Conservation (phyloP, 92 coral and sea anemone species). For the Nematostella vectensis region DNA sequence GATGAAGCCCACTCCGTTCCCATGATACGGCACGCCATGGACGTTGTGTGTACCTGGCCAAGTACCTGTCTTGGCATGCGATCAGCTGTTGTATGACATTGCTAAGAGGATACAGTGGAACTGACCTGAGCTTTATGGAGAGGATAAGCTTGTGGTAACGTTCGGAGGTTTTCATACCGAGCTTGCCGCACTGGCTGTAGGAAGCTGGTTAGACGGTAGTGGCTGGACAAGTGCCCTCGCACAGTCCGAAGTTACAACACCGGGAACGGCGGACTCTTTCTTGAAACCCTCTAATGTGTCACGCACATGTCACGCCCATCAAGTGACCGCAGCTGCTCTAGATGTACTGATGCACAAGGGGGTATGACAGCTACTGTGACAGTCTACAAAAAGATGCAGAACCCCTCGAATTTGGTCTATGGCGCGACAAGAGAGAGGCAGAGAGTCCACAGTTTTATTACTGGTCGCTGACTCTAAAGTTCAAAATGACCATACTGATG, state of each 20-base stretch:
- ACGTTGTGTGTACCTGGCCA: constrained; percentile 33
- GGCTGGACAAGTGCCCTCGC: constrained; percentile 44
- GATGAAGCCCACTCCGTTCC: constrained; percentile 42
- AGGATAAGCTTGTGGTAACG: constrained; percentile 33
- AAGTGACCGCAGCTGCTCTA: constrained; percentile 41
- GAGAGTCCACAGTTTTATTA: constrained; percentile 34
- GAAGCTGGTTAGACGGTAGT: constrained; percentile 39
- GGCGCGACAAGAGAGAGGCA: constrained; percentile 21
- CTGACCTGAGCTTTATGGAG: constrained; percentile 28
- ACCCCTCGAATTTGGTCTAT: constrained; percentile 7
- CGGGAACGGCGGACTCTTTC: constrained; percentile 34
- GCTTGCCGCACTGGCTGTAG: constrained; percentile 25
- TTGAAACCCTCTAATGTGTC: constrained; percentile 40
- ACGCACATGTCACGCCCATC: constrained; percentile 44
- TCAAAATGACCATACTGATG: constrained; percentile 37
- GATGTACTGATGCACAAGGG: constrained; percentile 30
- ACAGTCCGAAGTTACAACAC: constrained; percentile 36
- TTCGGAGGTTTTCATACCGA: constrained; percentile 47
- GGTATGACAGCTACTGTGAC: constrained; percentile 25
- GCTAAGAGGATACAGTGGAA: constrained; percentile 44
- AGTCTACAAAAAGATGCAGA: constrained; percentile 21
- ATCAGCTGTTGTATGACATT: constrained; percentile 41
- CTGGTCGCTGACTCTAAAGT: constrained; percentile 40
- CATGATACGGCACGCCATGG: constrained; percentile 54
- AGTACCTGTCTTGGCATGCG: constrained; percentile 41